These are phyloP conservation scores for Danaus melanippus DNA, from an alignment of 1,140 invertebrate species.

Conservation along the genomic window DNA sequence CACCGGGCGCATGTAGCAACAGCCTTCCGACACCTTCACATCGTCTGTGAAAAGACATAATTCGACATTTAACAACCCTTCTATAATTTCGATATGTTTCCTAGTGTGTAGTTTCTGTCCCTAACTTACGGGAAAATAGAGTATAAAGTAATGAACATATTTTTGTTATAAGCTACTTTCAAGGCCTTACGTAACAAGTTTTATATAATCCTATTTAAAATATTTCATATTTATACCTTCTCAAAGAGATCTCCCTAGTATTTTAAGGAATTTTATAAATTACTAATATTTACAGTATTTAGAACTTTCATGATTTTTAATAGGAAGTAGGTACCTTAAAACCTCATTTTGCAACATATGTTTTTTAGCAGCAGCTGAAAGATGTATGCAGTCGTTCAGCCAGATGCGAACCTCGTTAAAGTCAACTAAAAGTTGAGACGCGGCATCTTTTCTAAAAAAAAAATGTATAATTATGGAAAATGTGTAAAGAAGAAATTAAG, in stretches of 20 bases:
- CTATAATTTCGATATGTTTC: no score
- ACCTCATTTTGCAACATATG: conserved; percentile 84
- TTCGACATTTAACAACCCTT: no score
- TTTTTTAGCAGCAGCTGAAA: conserved; percentile 73
- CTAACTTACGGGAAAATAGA: no score
- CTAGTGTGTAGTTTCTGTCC: no score
- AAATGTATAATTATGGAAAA: background rate
- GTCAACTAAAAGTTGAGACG: conserved; percentile 80
- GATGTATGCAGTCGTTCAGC: conserved; percentile 75
- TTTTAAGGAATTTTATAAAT: background rate
- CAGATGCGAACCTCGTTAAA: conserved; percentile 82
- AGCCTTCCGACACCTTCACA: conserved; percentile 87
- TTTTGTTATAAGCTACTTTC: no score
- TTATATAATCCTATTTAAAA: no score
- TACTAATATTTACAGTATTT: background rate
- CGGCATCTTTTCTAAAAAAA: conserved; percentile 75
- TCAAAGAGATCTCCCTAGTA: conserved; percentile 2
- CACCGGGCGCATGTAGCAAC: conserved; percentile 81
- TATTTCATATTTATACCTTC: no score
- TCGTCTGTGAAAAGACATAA: conserved; percentile 49
- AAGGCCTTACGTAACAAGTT: no score
- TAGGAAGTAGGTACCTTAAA: conserved; percentile 68
- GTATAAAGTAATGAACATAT: no score
- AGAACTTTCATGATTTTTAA: conserved; percentile 11
- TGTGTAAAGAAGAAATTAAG: no score